Percentiles rank a stretch among this genome's conserved stretches.
Evolutionary conservation across 2,113 vertebrate species (phyloP).

Genomic region (Hepsetus odoe): DNA sequence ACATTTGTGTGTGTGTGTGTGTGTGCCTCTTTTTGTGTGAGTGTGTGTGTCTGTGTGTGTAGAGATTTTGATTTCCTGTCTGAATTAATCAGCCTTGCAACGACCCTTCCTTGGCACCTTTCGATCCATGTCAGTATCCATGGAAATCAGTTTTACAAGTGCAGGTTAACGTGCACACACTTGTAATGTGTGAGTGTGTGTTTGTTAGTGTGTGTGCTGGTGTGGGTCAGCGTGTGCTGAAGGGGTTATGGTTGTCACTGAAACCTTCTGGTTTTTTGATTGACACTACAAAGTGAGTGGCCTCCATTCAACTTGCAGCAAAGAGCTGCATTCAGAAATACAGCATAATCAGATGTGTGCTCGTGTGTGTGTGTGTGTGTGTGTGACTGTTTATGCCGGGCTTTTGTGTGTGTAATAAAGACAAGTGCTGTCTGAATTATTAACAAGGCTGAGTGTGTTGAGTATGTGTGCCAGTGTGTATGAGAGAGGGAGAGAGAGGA

Average conservation of each 20-base stretch:
- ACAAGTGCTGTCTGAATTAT: conserved; percentile 53
- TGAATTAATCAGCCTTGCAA: conserved; percentile 21
- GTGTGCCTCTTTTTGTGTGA: not conserved
- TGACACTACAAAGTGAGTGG: conserved; percentile 58
- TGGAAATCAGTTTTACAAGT: conserved; percentile 46
- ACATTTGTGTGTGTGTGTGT: not conserved
- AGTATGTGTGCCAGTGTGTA: conserved; percentile 9
- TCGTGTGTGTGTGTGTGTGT: conserved; percentile 37
- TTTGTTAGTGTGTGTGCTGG: conserved; percentile 14
- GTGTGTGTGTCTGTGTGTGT: conserved; percentile 10
- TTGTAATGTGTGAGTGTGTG: not conserved
- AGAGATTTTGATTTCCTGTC: not conserved
- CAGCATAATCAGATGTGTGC: conserved; percentile 57
- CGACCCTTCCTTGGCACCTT: not conserved
- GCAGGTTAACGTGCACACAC: not conserved
- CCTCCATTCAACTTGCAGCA: conserved; percentile 47
- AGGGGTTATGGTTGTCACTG: not conserved
- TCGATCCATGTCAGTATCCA: conserved; percentile 36
- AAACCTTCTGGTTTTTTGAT: conserved; percentile 30
- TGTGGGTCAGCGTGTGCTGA: conserved; percentile 16
- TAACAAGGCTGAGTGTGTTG: conserved; percentile 25
- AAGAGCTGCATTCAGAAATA: conserved; percentile 36
- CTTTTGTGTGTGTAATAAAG: conserved; percentile 50
- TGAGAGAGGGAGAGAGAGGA: not conserved
- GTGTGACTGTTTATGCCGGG: conserved; percentile 47